Base-by-base conservation (phyloP, 2,888 invertebrate species). In the Hydropsyche betteni region DNA sequence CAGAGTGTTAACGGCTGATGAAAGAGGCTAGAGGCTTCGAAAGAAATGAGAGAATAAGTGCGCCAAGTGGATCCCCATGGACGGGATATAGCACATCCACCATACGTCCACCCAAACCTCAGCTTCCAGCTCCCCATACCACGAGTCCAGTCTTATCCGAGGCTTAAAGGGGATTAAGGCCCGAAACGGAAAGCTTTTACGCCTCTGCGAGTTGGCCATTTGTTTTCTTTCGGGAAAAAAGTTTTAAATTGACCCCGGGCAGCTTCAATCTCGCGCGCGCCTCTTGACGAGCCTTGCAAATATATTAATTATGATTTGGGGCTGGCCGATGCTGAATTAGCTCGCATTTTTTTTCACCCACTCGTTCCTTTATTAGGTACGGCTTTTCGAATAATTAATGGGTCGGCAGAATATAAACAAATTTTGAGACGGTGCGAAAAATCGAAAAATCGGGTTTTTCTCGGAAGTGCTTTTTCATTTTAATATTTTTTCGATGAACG, bases 191-290 rank as follows among this genome's bases (percentile, higher is more conserved):
- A 72, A 71, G 75, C 75, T 75, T 75, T 75, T 71, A 71, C 75
- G 75, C 71, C 72, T 72, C 72, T 58, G 72, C 72, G 72, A 72
- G 72, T 75, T 68, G 71, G 64, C 75, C 75, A 71, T 75, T 75
- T 75, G 75, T 75, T 75, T 75, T 75, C 75, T 75, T 71, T 75
- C 72, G 16, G 55, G 72, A 72, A 72, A 72, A 75, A 75, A 75
- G 61, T 75, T 75, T 75, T 75, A 75, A 75, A 75, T 75, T 75
- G 75, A 71, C 71, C 72, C 72, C 44, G 24, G 24, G 24, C 24
- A 24, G 24, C 61, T 33, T 33, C 64, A 36, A 64, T 33, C 34
- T 61, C 61, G 61, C 61, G 61, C 16, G 33, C 44, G 44, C 7
- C 64, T 36, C 64, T 64, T 64, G 64, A 64, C n/a, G 64, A 69